Conservation (phyloP, 2,113 vertebrate species). For the Tetrax tetrax region DNA sequence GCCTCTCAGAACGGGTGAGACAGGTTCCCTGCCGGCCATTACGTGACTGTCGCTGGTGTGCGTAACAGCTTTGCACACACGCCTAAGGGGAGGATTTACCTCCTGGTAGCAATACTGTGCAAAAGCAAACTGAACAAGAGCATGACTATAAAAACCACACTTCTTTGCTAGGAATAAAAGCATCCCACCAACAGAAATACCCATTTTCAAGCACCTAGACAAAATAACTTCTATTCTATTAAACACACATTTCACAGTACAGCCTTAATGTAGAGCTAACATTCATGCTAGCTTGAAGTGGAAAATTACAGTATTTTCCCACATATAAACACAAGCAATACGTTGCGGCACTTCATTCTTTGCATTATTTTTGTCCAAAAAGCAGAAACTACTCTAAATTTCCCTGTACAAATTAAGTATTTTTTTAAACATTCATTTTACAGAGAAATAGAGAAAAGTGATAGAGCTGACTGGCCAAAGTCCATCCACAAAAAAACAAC, state of each 20-base stretch:
- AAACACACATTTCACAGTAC: background rate
- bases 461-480: background rate
- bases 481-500: background rate
- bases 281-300: background rate
- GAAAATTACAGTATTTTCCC: background rate
- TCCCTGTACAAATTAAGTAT: background rate
- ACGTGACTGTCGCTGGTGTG: too few species aligned
- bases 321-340: background rate
- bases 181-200: background rate
- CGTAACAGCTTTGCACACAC: background rate
- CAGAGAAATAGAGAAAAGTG: background rate
- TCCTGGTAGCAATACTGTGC: fast-evolving
- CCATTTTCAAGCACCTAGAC: background rate
- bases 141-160: fast-evolving
- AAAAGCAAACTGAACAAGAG: background rate
- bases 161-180: background rate
- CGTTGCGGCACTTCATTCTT: background rate
- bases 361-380: background rate
- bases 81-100: background rate
- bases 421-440: background rate
- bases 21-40: background rate
- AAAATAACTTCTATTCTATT: background rate
- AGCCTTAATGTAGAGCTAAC: background rate
- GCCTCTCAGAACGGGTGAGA: background rate
- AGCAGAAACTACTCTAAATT: background rate